phyloP scores from a whole-genome alignment of 2,797 vertebrate genomes.

The Denticeps clupeoides region DNA sequence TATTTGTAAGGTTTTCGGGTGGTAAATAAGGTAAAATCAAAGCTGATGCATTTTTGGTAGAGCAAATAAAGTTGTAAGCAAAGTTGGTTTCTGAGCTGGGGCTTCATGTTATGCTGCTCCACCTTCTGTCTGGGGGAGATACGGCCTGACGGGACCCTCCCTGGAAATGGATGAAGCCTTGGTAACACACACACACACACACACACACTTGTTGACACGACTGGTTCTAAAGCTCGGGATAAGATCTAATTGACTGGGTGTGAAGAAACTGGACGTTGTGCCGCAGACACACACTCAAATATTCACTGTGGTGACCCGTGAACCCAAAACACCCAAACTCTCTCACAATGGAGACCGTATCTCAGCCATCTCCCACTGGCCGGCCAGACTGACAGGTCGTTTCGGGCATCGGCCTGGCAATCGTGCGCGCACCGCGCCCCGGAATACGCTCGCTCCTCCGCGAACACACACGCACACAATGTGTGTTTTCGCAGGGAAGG shows the following conservation, averaged over 20 bases:
- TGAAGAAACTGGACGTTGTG: neutral
- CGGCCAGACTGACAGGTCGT: conserved; percentile 53
- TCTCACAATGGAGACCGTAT: conserved; percentile 58
- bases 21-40: too few species aligned
- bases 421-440: conserved; percentile 46
- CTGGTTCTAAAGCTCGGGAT: conserved; percentile 7
- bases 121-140: conserved; percentile 53
- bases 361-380: conserved; percentile 52
- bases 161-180: conserved; percentile 26
- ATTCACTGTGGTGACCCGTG: conserved; percentile 20
- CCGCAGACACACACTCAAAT: conserved; percentile 10
- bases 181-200: neutral
- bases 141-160: conserved; percentile 63
- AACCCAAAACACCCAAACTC: neutral
- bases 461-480: conserved; percentile 22
- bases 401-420: conserved; percentile 52
- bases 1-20: too few species aligned
- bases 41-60: too few species aligned
- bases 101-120: conserved; percentile 18
- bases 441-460: conserved; percentile 16
- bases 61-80: too few species aligned
- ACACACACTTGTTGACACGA: neutral
- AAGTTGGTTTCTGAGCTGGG: neutral
- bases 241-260: conserved; percentile 25
- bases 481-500: conserved; percentile 79